Conservation (phyloP, 2,113 vertebrate species). For the Clupea harengus region DNA sequence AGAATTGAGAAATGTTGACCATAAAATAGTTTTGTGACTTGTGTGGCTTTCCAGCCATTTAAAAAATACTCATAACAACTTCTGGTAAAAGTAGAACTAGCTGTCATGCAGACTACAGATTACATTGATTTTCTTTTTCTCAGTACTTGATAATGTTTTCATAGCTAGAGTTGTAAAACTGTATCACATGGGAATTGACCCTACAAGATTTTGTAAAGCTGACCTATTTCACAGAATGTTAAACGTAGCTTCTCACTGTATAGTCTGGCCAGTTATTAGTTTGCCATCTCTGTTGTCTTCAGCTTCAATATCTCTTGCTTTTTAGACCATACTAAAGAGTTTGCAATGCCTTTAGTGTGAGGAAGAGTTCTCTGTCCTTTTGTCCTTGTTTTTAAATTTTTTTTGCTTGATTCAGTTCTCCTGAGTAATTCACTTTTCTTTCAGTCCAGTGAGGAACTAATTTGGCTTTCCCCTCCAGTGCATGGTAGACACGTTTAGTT, state of each 20-base stretch:
- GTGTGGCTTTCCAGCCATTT: not conserved
- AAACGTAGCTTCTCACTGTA: not conserved
- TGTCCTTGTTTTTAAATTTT: too few species aligned
- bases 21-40: not conserved
- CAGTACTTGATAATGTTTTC: too few species aligned
- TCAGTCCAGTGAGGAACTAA: not conserved
- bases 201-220: not conserved
- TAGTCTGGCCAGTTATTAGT: not conserved
- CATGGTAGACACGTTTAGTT: not conserved
- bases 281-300: not conserved
- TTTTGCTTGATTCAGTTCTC: not conserved
- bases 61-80: not conserved
- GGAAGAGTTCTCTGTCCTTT: not conserved
- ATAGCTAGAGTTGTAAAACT: too few species aligned
- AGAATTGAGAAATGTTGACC: not conserved
- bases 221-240: not conserved
- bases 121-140: not conserved
- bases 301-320: not conserved
- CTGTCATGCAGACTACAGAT: not conserved
- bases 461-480: not conserved
- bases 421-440: not conserved
- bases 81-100: not conserved
- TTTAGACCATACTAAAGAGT: not conserved
- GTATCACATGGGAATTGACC: not conserved
- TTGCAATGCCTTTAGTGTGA: not conserved